These are phyloP conservation scores for Heterotis niloticus DNA, from an alignment of 2,113 vertebrate genomes.

Conservation along the genomic window DNA sequence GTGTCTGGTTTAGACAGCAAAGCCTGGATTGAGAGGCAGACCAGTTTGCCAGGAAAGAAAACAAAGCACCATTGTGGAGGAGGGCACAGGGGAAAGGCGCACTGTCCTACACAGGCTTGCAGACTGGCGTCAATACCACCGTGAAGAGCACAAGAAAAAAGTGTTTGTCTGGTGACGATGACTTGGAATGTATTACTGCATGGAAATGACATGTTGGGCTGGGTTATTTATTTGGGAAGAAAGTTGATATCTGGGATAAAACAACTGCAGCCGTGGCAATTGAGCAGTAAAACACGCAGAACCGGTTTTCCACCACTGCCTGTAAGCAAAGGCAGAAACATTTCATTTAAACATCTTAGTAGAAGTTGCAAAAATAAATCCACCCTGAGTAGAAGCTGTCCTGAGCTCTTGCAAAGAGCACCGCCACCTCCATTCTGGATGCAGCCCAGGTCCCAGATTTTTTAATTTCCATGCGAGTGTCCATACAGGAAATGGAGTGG, in stretches of 20 bases:
- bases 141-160: neutral
- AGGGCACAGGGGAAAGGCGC: neutral
- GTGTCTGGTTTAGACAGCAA: neutral
- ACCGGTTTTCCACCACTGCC: neutral
- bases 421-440: neutral
- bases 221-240: neutral
- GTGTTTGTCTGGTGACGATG: neutral
- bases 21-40: neutral
- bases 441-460: neutral
- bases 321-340: neutral
- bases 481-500: neutral
- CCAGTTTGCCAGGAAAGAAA: neutral
- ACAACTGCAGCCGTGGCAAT: neutral
- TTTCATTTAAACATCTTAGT: conserved; percentile 6
- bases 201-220: neutral
- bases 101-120: conserved; percentile 11
- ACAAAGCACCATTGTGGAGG: conserved; percentile 17
- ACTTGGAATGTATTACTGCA: neutral
- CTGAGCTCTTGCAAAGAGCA: neutral
- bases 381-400: neutral
- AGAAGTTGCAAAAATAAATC: neutral
- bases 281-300: neutral
- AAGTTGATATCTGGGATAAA: neutral
- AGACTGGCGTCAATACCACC: conserved; percentile 1
- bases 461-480: neutral